Base-by-base conservation (phyloP, 1,140 invertebrate species). In the Hormaphis cornu region DNA sequence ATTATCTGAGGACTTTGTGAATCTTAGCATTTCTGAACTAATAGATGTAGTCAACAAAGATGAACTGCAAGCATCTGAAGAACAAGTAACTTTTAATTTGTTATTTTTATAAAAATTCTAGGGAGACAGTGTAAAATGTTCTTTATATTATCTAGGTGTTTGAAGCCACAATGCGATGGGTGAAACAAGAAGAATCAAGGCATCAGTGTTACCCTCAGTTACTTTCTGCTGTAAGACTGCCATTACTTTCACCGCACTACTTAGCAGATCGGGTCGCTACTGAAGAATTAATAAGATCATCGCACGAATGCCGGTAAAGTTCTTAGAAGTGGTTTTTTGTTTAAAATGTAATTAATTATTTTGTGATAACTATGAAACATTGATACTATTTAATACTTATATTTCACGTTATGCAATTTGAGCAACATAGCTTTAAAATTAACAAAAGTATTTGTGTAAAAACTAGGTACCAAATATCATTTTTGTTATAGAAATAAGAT, bases 131-230 rank as follows among this genome's bases (percentile, higher is more conserved):
- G n/a, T n/a, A n/a, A n/a, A 52, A 7, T 56, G 2, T n/a, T 30
- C 26, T 1, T 18, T 16, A 4, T 48, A 26, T 26, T 26, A 12
- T 52, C 28, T 71, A 76, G 75, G 75, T 93, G 20, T 93, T 92
- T 80, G 89, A 93, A 78, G 88, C 90, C 12, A 84, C 89, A 7
- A 86, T 94, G 81, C 76, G 83, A 46, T 95, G 91, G 91, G 83
- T 91, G 0, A 91, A 90, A 76, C 83, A 86, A 72, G 84, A 87
- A 30, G 79, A 82, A 1, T 76, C 77, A 9, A 78, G 90, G 69
- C 78, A 81, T 20, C 76, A 81, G 2, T 74, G 83, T 73, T 79
- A 94, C 35, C 86, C 89, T 0, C 83, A 87, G 74, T 78, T 95
- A 16, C 79, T 95, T 66, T 81, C 87, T 30, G 81, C 86, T 71